A percentile compares a stretch with the other conserved stretches of the same genome.
Conservation (phyloP, 2,888 invertebrate genomes). For the Sepiola atlantica region DNA sequence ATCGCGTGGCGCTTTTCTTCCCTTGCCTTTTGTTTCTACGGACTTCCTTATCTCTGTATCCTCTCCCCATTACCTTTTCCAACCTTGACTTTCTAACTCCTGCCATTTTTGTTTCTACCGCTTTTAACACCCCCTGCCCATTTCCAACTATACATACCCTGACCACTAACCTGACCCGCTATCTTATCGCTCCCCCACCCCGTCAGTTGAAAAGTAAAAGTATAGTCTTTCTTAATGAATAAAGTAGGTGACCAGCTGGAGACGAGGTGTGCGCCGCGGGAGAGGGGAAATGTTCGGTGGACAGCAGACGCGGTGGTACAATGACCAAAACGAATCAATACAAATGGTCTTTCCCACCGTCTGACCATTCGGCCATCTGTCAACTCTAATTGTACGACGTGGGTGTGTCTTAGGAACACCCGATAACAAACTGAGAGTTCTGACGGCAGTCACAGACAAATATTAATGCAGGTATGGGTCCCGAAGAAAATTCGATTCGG, state of each 20-base stretch:
- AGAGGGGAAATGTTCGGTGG: neutral
- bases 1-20: neutral
- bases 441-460: neutral
- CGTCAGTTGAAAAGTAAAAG: neutral
- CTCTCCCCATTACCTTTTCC: neutral
- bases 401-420: neutral
- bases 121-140: neutral
- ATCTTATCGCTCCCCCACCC: neutral
- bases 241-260: slow-evolving; percentile 14
- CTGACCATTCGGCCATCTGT: slow-evolving; percentile 32
- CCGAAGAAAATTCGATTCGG: neutral
- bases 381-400: neutral
- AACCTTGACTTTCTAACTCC: neutral
- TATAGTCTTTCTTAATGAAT: slow-evolving; percentile 19
- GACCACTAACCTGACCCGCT: neutral
- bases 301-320: neutral
- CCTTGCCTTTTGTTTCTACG: neutral
- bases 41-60: neutral
- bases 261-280: neutral
- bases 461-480: neutral
- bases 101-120: neutral
- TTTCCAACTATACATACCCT: neutral
- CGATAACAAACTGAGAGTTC: neutral
- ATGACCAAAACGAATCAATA: slow-evolving; percentile 32
- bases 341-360: neutral